Evolutionary conservation across 1,140 invertebrate species (phyloP).

Genomic region (Scaptomyza pallida): DNA sequence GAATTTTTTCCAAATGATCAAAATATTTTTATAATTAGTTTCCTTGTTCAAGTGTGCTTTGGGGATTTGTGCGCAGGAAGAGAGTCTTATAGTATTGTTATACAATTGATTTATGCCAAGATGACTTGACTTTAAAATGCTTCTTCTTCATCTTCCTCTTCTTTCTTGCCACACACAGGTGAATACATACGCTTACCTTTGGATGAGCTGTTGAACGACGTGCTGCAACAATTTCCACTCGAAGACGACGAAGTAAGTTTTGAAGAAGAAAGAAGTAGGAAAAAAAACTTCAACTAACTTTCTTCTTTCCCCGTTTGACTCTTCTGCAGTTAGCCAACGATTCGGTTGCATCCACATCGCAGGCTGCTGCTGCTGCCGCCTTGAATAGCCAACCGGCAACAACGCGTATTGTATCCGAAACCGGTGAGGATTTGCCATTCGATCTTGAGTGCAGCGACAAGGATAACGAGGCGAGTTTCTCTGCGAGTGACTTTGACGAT

Average conservation of each 20-base stretch:
- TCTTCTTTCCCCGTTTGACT: not conserved
- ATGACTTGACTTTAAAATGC: slow-evolving; percentile 42
- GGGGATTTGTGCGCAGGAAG: not conserved
- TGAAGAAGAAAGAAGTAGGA: not conserved
- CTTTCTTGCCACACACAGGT: slow-evolving; percentile 56
- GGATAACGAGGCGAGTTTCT: slow-evolving; percentile 45
- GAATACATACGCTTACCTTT: slow-evolving; percentile 83
- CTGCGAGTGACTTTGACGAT: slow-evolving; percentile 65
- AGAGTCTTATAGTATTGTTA: not conserved
- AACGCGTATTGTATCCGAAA: slow-evolving; percentile 52
- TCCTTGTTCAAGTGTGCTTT: not conserved
- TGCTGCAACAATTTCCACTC: slow-evolving; percentile 74
- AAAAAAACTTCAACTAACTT: not conserved
- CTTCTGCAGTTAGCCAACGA: slow-evolving; percentile 53
- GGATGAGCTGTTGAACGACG: slow-evolving; percentile 83
- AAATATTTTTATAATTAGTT: slow-evolving; percentile 62
- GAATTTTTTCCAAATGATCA: slow-evolving; percentile 44
- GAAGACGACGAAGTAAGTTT: slow-evolving; percentile 72
- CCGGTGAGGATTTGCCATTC: slow-evolving; percentile 56
- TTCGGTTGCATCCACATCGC: slow-evolving; percentile 75
- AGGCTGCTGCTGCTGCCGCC: slow-evolving; percentile 72
- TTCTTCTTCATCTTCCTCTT: not conserved
- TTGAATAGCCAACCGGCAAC: slow-evolving; percentile 43
- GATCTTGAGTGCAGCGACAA: slow-evolving; percentile 22
- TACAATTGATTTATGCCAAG: slow-evolving; percentile 9